Percentiles rank a stretch among this genome's conserved stretches.
These are phyloP conservation scores for Leptinotarsa lineolata DNA, from an alignment of 1,140 invertebrate species.

Conservation along the genomic window DNA sequence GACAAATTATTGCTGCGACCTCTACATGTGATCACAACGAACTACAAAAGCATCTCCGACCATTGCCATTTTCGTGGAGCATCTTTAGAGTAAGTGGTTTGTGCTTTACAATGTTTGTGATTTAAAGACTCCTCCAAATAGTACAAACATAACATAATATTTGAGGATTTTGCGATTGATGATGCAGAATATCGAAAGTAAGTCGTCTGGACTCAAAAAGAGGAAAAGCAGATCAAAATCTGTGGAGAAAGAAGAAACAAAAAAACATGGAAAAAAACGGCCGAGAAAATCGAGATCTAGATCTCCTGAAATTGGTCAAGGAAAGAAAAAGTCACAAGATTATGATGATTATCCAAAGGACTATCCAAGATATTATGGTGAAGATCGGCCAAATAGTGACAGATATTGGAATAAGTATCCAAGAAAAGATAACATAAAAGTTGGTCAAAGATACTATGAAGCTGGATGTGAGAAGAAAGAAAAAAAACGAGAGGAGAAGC, in stretches of 20 bases:
- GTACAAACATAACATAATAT: too few relatives aligned
- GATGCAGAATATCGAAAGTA: background rate
- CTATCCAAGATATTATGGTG: slow-evolving; percentile 52
- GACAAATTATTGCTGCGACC: too few relatives aligned
- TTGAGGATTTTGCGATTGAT: too few relatives aligned
- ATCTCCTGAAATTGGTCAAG: background rate
- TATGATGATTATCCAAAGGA: slow-evolving; percentile 14
- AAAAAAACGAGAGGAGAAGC: slow-evolving; percentile 33
- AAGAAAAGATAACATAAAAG: slow-evolving; percentile 45
- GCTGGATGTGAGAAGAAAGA: slow-evolving; percentile 30
- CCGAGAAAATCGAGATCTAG: background rate
- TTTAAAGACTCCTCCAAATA: too few relatives aligned
- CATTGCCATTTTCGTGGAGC: too few relatives aligned
- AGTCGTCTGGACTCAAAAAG: background rate
- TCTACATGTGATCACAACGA: too few relatives aligned
- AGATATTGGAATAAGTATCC: slow-evolving; percentile 56
- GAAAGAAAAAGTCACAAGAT: slow-evolving; percentile 9
- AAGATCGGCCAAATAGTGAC: slow-evolving; percentile 51
- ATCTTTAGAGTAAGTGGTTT: too few relatives aligned
- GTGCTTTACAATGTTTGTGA: too few relatives aligned
- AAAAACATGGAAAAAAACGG: slow-evolving; percentile 7
- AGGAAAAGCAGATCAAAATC: slow-evolving; percentile 1
- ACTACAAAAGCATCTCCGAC: too few relatives aligned
- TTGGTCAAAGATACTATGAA: slow-evolving; percentile 47
- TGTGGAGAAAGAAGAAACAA: background rate